Evolutionary conservation across 1,140 invertebrate genomes (phyloP).

Genomic region (Drosophila nikananu): DNA sequence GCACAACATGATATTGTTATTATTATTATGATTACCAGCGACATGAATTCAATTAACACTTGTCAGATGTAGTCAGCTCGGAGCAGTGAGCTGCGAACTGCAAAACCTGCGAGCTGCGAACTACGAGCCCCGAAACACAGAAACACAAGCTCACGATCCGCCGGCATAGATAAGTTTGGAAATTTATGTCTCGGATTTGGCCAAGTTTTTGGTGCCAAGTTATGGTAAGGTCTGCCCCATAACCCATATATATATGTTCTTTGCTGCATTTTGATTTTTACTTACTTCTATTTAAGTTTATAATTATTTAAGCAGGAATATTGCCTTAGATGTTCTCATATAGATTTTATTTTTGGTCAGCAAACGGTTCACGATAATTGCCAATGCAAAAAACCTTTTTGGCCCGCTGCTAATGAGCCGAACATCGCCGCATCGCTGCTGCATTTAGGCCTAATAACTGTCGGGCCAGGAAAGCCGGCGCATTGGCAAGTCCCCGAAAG

Average conservation of each 20-base stretch:
- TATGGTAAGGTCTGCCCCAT: slow-evolving; percentile 22
- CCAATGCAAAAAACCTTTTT: slow-evolving; percentile 33
- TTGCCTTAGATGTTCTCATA: background rate
- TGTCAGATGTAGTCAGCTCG: slow-evolving; percentile 76
- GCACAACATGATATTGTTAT: slow-evolving; percentile 84
- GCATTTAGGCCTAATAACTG: slow-evolving; percentile 81
- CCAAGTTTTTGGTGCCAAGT: slow-evolving; percentile 33
- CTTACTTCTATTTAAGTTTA: background rate
- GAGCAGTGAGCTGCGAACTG: slow-evolving; percentile 20
- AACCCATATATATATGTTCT: slow-evolving; percentile 34
- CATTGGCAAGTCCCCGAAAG: slow-evolving; percentile 23
- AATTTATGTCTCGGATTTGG: slow-evolving; percentile 63
- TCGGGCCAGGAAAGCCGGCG: slow-evolving; percentile 47
- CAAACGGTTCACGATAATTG: slow-evolving; percentile 37
- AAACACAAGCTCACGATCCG: slow-evolving; percentile 74
- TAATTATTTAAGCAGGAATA: background rate
- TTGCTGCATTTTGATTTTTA: background rate
- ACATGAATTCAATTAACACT: slow-evolving; percentile 85
- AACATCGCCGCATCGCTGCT: slow-evolving; percentile 70
- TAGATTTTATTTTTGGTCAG: background rate
- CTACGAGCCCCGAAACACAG: slow-evolving; percentile 20
- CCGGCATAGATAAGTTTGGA: slow-evolving; percentile 64
- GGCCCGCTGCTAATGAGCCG: slow-evolving; percentile 70
- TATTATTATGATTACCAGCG: slow-evolving; percentile 85
- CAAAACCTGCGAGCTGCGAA: slow-evolving; percentile 25